Evolutionary conservation across 2,888 invertebrate species (phyloP).

Genomic region (Anticlea derivata): DNA sequence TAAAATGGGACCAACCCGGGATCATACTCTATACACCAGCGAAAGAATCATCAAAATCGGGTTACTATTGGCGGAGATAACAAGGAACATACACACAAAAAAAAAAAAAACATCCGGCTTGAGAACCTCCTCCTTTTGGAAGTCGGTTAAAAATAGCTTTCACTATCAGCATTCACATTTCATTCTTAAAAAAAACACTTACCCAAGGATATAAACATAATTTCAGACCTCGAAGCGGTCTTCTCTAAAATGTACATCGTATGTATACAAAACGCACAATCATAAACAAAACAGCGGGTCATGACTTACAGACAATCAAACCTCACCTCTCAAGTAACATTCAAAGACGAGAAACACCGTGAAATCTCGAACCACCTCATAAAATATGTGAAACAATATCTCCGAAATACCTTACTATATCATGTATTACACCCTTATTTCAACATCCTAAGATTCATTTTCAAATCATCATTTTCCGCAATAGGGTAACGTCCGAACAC

Average conservation of each 20-base stretch:
- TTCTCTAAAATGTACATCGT: conserved; percentile 18
- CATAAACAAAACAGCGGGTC: conserved; percentile 41
- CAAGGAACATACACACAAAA: too few species aligned
- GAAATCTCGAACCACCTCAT: conserved; percentile 79
- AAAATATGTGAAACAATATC: conserved; percentile 83
- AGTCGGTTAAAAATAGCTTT: too few species aligned
- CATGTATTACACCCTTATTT: conserved; percentile 28
- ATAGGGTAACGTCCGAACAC: conserved; percentile 14
- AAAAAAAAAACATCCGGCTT: too few species aligned
- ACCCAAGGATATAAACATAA: too few species aligned
- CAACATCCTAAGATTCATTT: conserved; percentile 38
- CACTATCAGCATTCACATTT: too few species aligned
- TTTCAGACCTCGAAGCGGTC: too few species aligned
- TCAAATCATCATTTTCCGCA: conserved; percentile 17
- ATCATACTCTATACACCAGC: too few species aligned
- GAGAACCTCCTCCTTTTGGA: too few species aligned
- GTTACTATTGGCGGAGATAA: too few species aligned
- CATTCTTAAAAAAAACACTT: too few species aligned
- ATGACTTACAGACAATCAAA: conserved; percentile 42
- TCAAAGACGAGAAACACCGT: conserved; percentile 66
- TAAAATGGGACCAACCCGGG: too few species aligned
- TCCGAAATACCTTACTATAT: conserved; percentile 40
- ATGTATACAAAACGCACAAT: conserved; percentile 23
- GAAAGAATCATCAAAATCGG: too few species aligned
- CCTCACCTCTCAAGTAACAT: conserved; percentile 50